phyloP scores from a whole-genome alignment of 2,888 invertebrate species.

The Ophion obscuratus region DNA sequence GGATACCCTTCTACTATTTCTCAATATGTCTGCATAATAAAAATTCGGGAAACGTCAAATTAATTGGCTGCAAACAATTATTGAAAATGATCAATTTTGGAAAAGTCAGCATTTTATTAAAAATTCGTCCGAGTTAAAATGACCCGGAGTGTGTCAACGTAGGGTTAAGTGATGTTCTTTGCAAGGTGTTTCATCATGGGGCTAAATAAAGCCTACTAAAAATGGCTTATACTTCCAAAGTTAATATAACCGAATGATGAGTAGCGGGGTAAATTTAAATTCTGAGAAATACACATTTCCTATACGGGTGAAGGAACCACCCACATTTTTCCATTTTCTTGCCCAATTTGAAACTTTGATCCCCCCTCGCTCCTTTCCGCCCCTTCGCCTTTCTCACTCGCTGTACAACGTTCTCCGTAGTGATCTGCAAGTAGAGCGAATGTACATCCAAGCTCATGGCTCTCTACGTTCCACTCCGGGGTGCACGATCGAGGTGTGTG shows the following conservation, averaged over 20 bases:
- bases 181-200: too few species aligned
- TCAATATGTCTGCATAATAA: too few species aligned
- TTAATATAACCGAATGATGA: too few species aligned
- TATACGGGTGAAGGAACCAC: background rate
- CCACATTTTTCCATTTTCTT: background rate
- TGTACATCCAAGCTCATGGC: background rate
- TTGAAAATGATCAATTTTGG: too few species aligned
- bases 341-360: background rate
- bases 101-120: too few species aligned
- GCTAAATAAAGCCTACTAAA: background rate
- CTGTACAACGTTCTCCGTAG: background rate
- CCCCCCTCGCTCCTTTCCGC: background rate
- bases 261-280: background rate
- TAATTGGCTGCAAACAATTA: too few species aligned
- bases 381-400: background rate
- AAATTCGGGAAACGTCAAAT: too few species aligned
- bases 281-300: background rate
- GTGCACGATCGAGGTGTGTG: conserved; percentile 23
- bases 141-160: too few species aligned
- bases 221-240: background rate
- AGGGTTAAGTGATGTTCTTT: too few species aligned
- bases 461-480: background rate
- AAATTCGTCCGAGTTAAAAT: too few species aligned
- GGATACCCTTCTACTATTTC: too few species aligned
- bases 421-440: background rate